A percentile compares a stretch with the other conserved stretches of the same genome.
phyloP scores from a whole-genome alignment of 2,888 invertebrate genomes.

The Agrotis puta region DNA sequence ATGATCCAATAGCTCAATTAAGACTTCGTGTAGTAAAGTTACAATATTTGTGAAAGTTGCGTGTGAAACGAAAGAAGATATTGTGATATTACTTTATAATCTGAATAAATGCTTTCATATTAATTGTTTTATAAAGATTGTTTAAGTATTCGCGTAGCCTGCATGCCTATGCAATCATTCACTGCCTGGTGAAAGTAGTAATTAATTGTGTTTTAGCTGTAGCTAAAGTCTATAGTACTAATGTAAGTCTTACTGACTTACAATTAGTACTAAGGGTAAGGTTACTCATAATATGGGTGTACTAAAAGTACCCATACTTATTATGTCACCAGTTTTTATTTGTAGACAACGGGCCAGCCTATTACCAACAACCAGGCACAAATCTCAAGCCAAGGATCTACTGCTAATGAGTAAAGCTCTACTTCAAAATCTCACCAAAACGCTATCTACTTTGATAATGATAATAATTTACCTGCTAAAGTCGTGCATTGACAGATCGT shows the following conservation, averaged over 20 bases:
- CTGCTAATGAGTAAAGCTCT: too few species aligned
- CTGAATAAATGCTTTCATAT: background rate
- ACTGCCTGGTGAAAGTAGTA: background rate
- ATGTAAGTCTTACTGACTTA: too few species aligned
- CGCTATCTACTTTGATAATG: too few species aligned
- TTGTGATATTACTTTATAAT: background rate
- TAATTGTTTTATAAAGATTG: background rate
- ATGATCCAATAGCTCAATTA: too few species aligned
- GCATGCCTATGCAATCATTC: too few species aligned
- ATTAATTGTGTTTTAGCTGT: background rate
- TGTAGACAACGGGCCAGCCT: too few species aligned
- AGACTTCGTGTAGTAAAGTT: background rate
- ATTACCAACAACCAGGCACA: too few species aligned
- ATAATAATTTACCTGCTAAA: constrained; percentile 94
- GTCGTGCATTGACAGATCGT: constrained; percentile 99
- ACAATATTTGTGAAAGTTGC: background rate
- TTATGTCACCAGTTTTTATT: too few species aligned
- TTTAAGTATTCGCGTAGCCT: background rate
- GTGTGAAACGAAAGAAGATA: background rate
- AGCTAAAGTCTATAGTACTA: background rate
- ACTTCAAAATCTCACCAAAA: too few species aligned
- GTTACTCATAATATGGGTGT: too few species aligned
- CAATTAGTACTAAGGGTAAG: too few species aligned
- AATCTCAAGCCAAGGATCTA: too few species aligned
- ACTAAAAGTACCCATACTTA: background rate